Conservation (phyloP, 2,888 invertebrate genomes). For the Leptopilina drosophilae region DNA sequence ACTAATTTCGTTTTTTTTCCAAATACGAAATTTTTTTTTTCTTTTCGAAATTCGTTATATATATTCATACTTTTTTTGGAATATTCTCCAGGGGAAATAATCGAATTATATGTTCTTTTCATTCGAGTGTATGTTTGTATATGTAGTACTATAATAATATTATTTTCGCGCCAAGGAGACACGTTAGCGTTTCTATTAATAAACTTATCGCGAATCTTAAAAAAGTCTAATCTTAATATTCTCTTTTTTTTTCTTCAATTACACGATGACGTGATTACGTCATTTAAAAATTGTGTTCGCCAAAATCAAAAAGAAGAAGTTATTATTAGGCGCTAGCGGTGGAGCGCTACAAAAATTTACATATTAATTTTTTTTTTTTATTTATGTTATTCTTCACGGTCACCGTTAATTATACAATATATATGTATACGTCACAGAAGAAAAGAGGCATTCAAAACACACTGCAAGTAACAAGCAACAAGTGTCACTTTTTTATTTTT, state of each 20-base stretch:
- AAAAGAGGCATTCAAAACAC: constrained; percentile 4
- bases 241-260: too few species aligned
- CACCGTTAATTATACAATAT: too few species aligned
- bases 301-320: background rate
- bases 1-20: background rate
- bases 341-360: constrained; percentile 12
- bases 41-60: background rate
- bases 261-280: constrained; percentile 2
- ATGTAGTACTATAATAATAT: too few species aligned
- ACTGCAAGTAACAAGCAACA: constrained; percentile 31
- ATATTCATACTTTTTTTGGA: background rate
- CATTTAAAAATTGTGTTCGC: background rate
- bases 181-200: constrained; percentile 22
- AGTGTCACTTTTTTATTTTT: background rate
- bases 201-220: constrained; percentile 32
- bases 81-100: background rate
- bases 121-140: background rate
- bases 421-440: background rate
- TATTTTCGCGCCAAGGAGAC: constrained; percentile 18
- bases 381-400: background rate
- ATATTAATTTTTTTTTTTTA: background rate
- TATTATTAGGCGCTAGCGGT: constrained; percentile 25
- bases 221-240: constrained; percentile 31
- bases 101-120: constrained; percentile 9
- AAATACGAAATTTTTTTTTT: background rate